A percentile compares a stretch with the other conserved stretches of the same genome.
These are phyloP conservation scores for Camponotus pennsylvanicus DNA, from an alignment of 1,140 invertebrate genomes.

Conservation along the genomic window DNA sequence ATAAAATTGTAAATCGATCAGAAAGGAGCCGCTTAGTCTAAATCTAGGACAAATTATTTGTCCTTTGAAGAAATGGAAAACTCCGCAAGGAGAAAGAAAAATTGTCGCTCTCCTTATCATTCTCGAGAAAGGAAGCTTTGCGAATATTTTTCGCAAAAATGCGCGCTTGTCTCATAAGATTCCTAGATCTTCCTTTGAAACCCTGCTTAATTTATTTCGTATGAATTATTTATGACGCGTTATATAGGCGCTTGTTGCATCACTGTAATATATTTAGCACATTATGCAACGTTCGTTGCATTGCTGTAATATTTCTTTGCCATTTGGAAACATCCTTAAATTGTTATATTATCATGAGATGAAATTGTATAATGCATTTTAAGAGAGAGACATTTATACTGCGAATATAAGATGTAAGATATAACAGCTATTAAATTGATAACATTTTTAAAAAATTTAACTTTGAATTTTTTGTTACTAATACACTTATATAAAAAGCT, in stretches of 20 bases:
- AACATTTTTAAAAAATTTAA: neutral
- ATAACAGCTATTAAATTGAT: neutral
- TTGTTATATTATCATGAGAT: neutral
- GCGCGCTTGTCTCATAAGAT: neutral
- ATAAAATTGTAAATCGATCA: neutral
- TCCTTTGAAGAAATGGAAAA: neutral
- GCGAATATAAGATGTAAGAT: neutral
- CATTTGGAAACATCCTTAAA: neutral
- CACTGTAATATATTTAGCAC: neutral
- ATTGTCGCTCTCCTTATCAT: neutral
- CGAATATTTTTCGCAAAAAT: slow-evolving; percentile 3
- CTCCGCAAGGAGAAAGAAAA: neutral
- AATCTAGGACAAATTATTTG: neutral
- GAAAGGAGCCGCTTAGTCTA: neutral
- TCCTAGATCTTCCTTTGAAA: neutral
- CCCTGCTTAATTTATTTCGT: neutral
- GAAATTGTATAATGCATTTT: neutral
- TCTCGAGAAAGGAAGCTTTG: slow-evolving; percentile 1
- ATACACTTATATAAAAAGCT: neutral
- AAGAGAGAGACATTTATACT: neutral
- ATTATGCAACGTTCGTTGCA: neutral
- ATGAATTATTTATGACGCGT: slow-evolving; percentile 39
- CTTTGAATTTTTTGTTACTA: neutral
- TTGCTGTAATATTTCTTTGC: neutral
- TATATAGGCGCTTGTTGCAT: neutral